Evolutionary conservation across 2,888 invertebrate species (phyloP).

Genomic region (Dorcus hopei): DNA sequence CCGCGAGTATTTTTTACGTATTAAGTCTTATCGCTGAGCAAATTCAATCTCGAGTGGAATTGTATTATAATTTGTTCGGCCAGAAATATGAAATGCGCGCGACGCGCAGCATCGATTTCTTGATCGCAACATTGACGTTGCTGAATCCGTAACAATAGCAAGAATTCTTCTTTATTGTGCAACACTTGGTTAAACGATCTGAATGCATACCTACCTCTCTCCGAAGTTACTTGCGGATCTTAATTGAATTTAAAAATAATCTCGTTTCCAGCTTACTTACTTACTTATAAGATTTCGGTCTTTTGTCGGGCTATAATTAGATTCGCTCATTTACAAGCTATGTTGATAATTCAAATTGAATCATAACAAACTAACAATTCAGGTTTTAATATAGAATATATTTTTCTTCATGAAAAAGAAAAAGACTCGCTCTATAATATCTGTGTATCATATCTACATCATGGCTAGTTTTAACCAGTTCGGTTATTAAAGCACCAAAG

Average conservation of each 20-base stretch:
- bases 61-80: background rate
- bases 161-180: too few species aligned
- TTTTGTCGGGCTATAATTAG: conserved; percentile 11
- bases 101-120: conserved; percentile 5
- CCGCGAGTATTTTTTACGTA: conserved; percentile 1
- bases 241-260: conserved; percentile 16
- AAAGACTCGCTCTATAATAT: too few species aligned
- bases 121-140: conserved; percentile 2
- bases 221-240: background rate
- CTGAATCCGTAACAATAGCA: too few species aligned
- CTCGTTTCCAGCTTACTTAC: conserved; percentile 8
- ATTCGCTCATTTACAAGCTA: background rate
- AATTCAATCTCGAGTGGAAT: background rate
- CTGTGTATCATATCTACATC: too few species aligned
- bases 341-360: too few species aligned
- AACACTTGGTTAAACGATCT: too few species aligned
- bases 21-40: background rate
- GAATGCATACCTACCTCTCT: too few species aligned
- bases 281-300: conserved; percentile 9
- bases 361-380: too few species aligned
- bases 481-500: too few species aligned
- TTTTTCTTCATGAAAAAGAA: too few species aligned
- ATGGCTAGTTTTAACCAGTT: too few species aligned
- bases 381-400: too few species aligned
- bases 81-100: background rate